These are phyloP conservation scores for Diadema setosum DNA, from an alignment of 35 echinoderm and acorn worm species.

Conservation along the genomic window DNA sequence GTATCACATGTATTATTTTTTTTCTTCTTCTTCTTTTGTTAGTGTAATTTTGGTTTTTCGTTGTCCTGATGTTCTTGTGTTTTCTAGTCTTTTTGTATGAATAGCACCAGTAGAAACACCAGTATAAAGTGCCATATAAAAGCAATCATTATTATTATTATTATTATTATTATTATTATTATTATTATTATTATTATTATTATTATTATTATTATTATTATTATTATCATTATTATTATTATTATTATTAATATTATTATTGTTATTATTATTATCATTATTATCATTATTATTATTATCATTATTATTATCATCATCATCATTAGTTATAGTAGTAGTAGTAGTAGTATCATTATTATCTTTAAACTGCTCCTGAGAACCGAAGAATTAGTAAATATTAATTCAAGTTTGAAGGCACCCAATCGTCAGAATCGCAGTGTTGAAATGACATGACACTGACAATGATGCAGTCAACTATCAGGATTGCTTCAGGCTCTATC, in stretches of 20 bases:
- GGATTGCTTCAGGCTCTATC: no score
- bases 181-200: neutral
- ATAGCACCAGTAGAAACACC: neutral
- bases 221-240: neutral
- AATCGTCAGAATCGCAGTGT: no score
- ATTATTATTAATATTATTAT: neutral
- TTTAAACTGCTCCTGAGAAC: no score
- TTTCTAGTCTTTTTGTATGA: no score
- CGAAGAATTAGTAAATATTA: no score
- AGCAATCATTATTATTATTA: neutral
- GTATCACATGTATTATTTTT: no score
- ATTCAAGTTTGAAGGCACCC: no score
- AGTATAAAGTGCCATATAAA: neutral
- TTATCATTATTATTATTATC: neutral
- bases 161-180: neutral
- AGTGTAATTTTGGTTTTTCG: no score
- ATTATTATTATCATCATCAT: neutral
- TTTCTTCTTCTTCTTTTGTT: no score
- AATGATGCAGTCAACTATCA: no score
- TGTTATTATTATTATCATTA: neutral
- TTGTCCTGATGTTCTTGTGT: no score
- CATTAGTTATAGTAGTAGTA: neutral
- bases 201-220: neutral
- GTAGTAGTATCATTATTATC: neutral
- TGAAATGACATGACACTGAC: no score